Conservation (phyloP, 1,140 invertebrate genomes). For the Hyposmocoma kahamanoa region DNA sequence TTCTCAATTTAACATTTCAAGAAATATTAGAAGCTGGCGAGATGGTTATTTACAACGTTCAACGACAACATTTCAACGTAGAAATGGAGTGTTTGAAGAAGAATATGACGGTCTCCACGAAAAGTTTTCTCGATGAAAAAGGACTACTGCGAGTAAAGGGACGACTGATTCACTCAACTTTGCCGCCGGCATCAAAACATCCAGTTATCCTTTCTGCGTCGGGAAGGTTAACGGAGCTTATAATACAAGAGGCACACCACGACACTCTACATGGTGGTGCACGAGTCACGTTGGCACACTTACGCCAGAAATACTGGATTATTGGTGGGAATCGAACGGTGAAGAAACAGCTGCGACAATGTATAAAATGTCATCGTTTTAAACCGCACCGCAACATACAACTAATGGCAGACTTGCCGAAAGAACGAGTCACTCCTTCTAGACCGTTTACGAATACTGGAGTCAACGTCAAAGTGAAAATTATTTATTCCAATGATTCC, state of each 20-base stretch:
- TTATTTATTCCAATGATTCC: too few relatives aligned
- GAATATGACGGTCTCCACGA: conserved; percentile 9
- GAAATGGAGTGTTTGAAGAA: conserved; percentile 17
- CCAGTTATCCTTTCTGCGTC: conserved; percentile 49
- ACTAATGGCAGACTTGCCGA: too few relatives aligned
- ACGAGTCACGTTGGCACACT: conserved; percentile 8
- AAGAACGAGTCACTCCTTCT: too few relatives aligned
- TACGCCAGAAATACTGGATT: conserved; percentile 40
- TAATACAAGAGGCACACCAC: conserved; percentile 30
- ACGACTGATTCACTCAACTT: conserved; percentile 31
- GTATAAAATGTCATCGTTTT: conserved; percentile 26
- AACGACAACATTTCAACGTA: conserved; percentile 11
- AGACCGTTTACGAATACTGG: too few relatives aligned
- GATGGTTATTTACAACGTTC: conserved; percentile 19
- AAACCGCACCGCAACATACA: too few relatives aligned
- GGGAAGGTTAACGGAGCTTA: conserved; percentile 28
- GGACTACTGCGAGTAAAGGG: conserved; percentile 57
- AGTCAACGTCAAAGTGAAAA: too few relatives aligned
- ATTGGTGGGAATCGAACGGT: conserved; percentile 15
- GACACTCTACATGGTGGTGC: conserved; percentile 21
- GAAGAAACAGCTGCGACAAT: conserved; percentile 18
- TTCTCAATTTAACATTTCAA: too few relatives aligned
- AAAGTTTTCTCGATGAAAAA: conserved; percentile 43
- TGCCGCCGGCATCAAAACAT: conserved; percentile 44
- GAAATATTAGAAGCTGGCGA: too few relatives aligned